Evolutionary conservation across 1,140 invertebrate genomes (phyloP).

Genomic region (Drosophila sproati): DNA sequence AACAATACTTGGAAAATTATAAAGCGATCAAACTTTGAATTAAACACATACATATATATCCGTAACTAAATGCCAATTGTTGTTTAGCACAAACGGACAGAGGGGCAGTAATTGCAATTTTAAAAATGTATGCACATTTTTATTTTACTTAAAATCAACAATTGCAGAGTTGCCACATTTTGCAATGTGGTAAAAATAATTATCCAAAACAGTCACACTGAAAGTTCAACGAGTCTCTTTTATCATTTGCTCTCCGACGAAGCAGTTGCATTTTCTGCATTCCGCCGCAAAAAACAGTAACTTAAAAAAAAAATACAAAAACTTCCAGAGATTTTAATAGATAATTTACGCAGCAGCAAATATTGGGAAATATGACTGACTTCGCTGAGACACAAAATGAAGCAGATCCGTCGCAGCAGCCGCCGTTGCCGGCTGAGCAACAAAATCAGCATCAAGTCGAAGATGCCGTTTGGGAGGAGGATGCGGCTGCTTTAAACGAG

Average conservation of each 20-base stretch:
- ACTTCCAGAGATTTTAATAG: not conserved
- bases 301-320: not conserved
- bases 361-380: slow-evolving; percentile 12
- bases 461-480: slow-evolving; percentile 46
- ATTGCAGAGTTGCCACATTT: slow-evolving; percentile 5
- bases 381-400: slow-evolving; percentile 11
- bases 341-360: not conserved
- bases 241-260: slow-evolving; percentile 1
- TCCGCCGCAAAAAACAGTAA: not conserved
- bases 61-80: not conserved
- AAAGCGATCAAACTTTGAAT: not conserved
- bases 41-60: not conserved
- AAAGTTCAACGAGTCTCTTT: slow-evolving; percentile 1
- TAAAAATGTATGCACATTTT: too few species aligned
- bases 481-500: slow-evolving; percentile 1
- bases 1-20: not conserved
- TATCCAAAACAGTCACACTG: slow-evolving; percentile 1
- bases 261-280: slow-evolving; percentile 4
- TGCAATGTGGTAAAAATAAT: not conserved
- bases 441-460: not conserved
- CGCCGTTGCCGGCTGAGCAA: not conserved
- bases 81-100: too few species aligned
- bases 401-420: slow-evolving; percentile 2
- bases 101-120: too few species aligned
- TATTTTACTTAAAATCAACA: not conserved